These are phyloP conservation scores for Morinoia aosen DNA, from an alignment of 2,888 invertebrate species.

Conservation along the genomic window DNA sequence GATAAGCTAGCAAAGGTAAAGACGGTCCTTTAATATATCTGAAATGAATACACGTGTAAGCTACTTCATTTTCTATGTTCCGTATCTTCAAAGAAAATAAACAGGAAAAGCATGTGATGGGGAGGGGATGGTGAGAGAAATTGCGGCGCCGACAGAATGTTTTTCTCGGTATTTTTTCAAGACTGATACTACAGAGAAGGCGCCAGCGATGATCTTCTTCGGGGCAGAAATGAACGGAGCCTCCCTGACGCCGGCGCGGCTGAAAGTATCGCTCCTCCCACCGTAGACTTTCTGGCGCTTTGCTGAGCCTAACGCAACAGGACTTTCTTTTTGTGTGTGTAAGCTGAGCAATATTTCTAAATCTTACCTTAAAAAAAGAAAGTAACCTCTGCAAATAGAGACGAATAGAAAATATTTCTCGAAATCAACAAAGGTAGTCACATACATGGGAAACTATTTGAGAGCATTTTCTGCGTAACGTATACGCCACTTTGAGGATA, in stretches of 20 bases:
- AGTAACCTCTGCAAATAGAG: not conserved
- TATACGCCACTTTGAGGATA: too few species aligned
- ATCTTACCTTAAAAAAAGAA: not conserved
- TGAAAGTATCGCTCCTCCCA: not conserved
- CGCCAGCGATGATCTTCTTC: not conserved
- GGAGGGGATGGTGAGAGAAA: not conserved
- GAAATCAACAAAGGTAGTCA: too few species aligned
- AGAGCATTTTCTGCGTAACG: too few species aligned
- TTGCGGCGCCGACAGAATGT: not conserved
- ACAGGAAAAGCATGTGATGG: not conserved
- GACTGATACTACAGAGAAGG: not conserved
- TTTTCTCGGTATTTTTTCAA: not conserved
- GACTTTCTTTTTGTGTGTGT: not conserved
- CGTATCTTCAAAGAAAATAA: not conserved
- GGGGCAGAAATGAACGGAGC: not conserved
- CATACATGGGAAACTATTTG: too few species aligned
- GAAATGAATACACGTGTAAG: not conserved
- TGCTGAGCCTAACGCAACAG: not conserved
- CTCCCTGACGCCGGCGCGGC: not conserved
- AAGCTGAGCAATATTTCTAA: too few species aligned
- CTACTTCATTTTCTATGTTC: not conserved
- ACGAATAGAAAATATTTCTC: too few species aligned
- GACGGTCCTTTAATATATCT: not conserved
- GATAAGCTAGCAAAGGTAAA: not conserved
- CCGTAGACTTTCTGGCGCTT: slow-evolving; percentile 9